Conservation (phyloP, 2,113 vertebrate genomes). For the Danio rerio region GRCz12tu NC_133194.1:28549501-28550000, state of each 20-base stretch:
- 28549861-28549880: background rate
- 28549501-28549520: constrained; percentile 35
- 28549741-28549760: background rate
- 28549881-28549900: background rate
- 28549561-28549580: constrained; percentile 26
- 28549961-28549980: too few species aligned
- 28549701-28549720: background rate
- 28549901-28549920: background rate
- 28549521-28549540: constrained; percentile 15
- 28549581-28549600: background rate
- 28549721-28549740: background rate
- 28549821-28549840: too few species aligned
- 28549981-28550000: too few species aligned
- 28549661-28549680: background rate
- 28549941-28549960: too few species aligned
- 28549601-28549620: background rate
- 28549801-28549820: too few species aligned
- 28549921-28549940: too few species aligned
- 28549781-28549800: too few species aligned
- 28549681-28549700: background rate
- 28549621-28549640: constrained; percentile 4
- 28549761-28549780: too few species aligned
- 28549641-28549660: background rate
- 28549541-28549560: background rate
- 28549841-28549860: too few species aligned